phyloP scores from a whole-genome alignment of 2,888 invertebrate species.

The Mongoloraphidia duomilia region DNA sequence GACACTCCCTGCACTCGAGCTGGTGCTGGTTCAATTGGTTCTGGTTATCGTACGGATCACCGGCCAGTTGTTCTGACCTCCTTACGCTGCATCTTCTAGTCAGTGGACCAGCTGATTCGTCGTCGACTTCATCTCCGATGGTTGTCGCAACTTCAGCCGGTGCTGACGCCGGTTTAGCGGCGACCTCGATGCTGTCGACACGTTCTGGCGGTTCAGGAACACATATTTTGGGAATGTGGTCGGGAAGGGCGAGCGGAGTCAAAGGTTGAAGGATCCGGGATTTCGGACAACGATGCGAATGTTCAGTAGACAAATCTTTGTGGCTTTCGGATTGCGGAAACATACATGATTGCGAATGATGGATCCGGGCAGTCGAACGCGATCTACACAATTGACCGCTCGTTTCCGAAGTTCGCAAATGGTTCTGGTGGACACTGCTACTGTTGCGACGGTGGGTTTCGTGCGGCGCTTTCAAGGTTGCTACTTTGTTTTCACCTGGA shows the following conservation, averaged over 20 bases:
- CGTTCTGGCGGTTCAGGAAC: constrained; percentile 17
- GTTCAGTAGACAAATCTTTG: background rate
- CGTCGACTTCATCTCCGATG: constrained; percentile 19
- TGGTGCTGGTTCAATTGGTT: constrained; percentile 25
- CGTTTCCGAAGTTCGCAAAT: background rate
- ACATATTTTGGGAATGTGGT: constrained; percentile 20
- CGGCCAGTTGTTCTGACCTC: constrained; percentile 20
- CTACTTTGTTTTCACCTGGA: constrained; percentile 41
- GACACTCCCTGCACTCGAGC: constrained; percentile 30
- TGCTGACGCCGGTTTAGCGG: constrained; percentile 36
- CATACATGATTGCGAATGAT: constrained; percentile 7
- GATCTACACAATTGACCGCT: constrained; percentile 1
- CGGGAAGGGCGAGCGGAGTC: constrained; percentile 19
- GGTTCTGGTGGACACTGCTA: constrained; percentile 2
- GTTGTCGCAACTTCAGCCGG: constrained; percentile 38
- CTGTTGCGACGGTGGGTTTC: constrained; percentile 20
- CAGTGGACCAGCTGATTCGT: constrained; percentile 17
- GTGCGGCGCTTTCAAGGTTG: constrained; percentile 37
- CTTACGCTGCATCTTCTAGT: constrained; percentile 34
- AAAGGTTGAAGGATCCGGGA: constrained; percentile 12
- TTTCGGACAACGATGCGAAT: background rate
- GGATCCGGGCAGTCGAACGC: constrained; percentile 2
- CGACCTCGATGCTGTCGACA: constrained; percentile 21
- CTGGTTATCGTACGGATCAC: constrained; percentile 5
- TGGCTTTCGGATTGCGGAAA: background rate